Base-by-base conservation (phyloP, 2,797 vertebrate species). In the Erethizon dorsatum region DNA sequence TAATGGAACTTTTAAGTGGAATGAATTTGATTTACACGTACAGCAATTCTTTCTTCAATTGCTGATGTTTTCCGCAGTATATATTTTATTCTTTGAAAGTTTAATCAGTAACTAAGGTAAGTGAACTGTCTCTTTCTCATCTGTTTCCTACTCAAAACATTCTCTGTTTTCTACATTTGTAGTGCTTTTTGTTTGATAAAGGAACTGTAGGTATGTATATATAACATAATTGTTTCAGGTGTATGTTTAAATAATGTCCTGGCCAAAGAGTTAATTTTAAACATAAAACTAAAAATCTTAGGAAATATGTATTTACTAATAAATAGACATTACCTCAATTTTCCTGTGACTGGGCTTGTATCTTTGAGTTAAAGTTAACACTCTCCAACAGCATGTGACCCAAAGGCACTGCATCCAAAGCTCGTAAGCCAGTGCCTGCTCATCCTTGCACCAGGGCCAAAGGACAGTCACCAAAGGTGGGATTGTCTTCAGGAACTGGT, bases 21-120 rank as follows among this genome's bases (percentile, higher is more conserved):
- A 95, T 96, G 17, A 97, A 97, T 98, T 95, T 97, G 96, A 97
- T 98, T 97, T 97, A 87, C 54, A 97, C 96, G 93, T 97, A 94
- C 26, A 94, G 71, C 67, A 92, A 41, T 97, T 97, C n/a, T 96
- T 93, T 93, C 93, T 95, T 93, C 83, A 94, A 0, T 96, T 91
- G 78, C 61, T 67, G 11, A 67, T 97, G 73, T 98, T 98, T 98
- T 83, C 83, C 1, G 4, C 85, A 95, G 77, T 96, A 52, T 89
- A 28, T 97, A 56, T 94, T 90, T 98, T 97, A 93, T 89, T 96
- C 31, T 63, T 94, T 96, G 61, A 91, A 61, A 96, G 91, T 93
- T 96, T 82, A 97, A 96, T 98, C 95, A 96, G 67, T 98, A 97
- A 56, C 79, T 77, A 75, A 90, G 71, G 79, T 95, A 95, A 84